A percentile compares a stretch with the other conserved stretches of the same genome.
phyloP scores from a whole-genome alignment of 2,888 invertebrate genomes.

The Cheilosia urbana region DNA sequence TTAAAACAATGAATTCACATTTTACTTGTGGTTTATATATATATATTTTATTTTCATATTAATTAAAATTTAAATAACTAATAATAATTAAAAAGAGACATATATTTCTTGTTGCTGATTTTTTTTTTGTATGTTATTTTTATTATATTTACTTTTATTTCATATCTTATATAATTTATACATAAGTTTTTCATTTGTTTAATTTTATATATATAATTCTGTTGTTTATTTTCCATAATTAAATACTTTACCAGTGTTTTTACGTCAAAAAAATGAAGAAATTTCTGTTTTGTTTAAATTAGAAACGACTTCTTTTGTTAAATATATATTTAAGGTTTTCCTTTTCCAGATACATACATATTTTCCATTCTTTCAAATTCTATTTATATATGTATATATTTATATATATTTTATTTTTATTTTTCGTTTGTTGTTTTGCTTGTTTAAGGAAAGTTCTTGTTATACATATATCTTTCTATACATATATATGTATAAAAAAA shows the following conservation, averaged over 20 bases:
- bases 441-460: constrained; percentile 26
- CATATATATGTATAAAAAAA: constrained; percentile 25
- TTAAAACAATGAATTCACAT: constrained; percentile 31
- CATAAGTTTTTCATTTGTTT: constrained; percentile 47
- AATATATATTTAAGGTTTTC: constrained; percentile 28
- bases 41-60: constrained; percentile 59
- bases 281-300: constrained; percentile 13
- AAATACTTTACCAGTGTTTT: constrained; percentile 42
- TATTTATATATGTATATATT: constrained; percentile 2
- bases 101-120: constrained; percentile 51
- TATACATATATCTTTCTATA: constrained; percentile 29
- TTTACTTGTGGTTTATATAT: constrained; percentile 31
- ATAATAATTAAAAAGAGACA: constrained; percentile 66
- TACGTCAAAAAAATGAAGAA: constrained; percentile 53
- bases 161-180: constrained; percentile 68
- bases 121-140: constrained; percentile 35
- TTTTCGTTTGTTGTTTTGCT: constrained; percentile 34
- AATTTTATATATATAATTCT: constrained; percentile 55
- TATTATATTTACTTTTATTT: constrained; percentile 60
- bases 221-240: constrained; percentile 33
- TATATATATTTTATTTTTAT: background rate
- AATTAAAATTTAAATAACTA: constrained; percentile 65
- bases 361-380: constrained; percentile 3
- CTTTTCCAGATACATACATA: constrained; percentile 25
- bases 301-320: constrained; percentile 29